These are phyloP conservation scores for Axinella damicornis DNA, from an alignment of 37 sponge, comb jelly and placozoan species.

Conservation along the genomic window DNA sequence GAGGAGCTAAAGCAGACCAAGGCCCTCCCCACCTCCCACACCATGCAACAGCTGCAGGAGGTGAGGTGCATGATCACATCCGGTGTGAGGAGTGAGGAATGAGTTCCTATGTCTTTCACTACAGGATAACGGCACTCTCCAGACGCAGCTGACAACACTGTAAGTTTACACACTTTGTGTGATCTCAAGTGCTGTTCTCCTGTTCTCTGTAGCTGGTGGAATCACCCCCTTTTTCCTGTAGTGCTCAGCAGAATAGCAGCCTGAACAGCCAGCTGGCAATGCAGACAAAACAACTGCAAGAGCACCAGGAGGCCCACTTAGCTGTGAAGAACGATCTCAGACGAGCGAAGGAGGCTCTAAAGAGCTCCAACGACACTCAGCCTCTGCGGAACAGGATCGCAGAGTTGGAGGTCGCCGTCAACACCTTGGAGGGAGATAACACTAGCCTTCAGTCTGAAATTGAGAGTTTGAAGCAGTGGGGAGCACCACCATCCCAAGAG, in stretches of 20 bases:
- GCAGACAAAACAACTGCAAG: background rate
- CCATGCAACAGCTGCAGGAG: constrained; percentile 14
- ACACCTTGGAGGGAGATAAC: no score
- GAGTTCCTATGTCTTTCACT: no score
- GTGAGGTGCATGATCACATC: background rate
- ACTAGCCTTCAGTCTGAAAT: no score
- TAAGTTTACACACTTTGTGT: constrained; percentile 10
- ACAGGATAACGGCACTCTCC: background rate
- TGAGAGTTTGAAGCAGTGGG: background rate
- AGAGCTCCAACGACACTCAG: background rate
- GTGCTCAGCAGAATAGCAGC: background rate
- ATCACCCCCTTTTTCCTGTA: background rate
- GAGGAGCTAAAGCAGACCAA: constrained; percentile 35
- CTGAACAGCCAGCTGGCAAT: constrained; percentile 8
- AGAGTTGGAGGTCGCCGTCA: constrained; percentile 3
- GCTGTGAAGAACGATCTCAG: background rate
- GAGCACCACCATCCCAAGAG: background rate
- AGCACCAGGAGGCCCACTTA: background rate
- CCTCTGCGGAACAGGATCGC: background rate
- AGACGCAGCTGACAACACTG: background rate
- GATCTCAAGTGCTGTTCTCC: no score
- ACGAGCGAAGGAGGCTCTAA: constrained; percentile 1
- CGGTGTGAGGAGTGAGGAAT: no score
- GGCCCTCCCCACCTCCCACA: background rate
- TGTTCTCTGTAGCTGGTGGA: no score